Conservation (phyloP, 2,113 vertebrate genomes). For the Nesogale talazaci region DNA sequence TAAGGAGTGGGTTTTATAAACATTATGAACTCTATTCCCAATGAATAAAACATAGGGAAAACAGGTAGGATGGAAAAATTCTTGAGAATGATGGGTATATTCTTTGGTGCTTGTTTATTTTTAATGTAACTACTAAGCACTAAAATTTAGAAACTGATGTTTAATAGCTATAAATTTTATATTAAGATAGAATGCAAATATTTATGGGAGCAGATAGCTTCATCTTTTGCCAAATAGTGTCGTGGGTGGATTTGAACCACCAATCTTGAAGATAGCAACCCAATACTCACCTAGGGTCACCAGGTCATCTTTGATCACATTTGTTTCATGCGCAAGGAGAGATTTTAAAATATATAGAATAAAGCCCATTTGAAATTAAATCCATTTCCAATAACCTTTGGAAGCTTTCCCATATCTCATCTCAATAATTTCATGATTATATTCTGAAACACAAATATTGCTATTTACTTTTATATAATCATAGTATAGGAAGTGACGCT, state of each 20-base stretch:
- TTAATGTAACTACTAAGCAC: background rate
- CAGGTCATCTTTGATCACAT: too few relatives aligned
- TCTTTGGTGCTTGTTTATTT: background rate
- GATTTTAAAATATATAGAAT: too few relatives aligned
- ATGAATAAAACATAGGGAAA: background rate
- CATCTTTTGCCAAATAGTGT: too few relatives aligned
- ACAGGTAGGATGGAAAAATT: background rate
- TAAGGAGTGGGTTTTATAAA: background rate
- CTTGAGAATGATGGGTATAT: background rate
- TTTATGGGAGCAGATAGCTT: too few relatives aligned
- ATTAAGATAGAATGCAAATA: background rate
- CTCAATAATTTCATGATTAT: background rate
- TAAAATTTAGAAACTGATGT: background rate
- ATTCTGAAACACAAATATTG: background rate
- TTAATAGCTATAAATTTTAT: background rate
- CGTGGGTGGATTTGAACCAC: too few relatives aligned
- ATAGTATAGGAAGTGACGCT: background rate
- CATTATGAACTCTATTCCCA: fast-evolving
- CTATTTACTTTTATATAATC: background rate
- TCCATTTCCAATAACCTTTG: too few relatives aligned
- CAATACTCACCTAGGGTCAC: too few relatives aligned
- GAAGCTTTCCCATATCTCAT: background rate
- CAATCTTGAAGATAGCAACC: too few relatives aligned
- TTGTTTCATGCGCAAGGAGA: too few relatives aligned
- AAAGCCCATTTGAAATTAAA: too few relatives aligned